A percentile compares a stretch with the other conserved stretches of the same genome.
phyloP scores from a whole-genome alignment of 2,113 vertebrate genomes.

The Philantomba maxwellii region DNA sequence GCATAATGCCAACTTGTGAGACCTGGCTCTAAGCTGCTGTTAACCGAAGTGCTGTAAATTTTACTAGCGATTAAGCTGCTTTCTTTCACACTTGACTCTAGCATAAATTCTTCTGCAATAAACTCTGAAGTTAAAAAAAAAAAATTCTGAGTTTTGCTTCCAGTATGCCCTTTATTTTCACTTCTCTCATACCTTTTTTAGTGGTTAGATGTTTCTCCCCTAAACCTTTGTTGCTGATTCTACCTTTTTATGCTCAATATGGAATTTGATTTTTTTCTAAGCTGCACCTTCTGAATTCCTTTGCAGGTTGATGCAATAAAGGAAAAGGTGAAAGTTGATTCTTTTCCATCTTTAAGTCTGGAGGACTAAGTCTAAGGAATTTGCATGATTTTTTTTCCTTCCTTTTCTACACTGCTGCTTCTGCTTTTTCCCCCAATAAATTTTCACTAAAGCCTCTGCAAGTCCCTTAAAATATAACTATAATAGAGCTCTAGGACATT shows the following conservation, averaged over 20 bases:
- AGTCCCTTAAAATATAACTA: slow-evolving; percentile 85
- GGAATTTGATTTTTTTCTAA: slow-evolving; percentile 87
- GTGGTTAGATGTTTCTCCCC: slow-evolving; percentile 78
- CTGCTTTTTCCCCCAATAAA: slow-evolving; percentile 88
- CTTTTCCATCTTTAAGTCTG: slow-evolving; percentile 97
- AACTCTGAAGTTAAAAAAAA: slow-evolving; percentile 48
- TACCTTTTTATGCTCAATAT: slow-evolving; percentile 85
- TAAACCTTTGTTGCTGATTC: slow-evolving; percentile 86
- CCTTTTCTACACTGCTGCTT: slow-evolving; percentile 88
- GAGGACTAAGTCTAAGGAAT: slow-evolving; percentile 93
- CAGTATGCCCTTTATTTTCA: slow-evolving; percentile 77
- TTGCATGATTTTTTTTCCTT: slow-evolving; percentile 91
- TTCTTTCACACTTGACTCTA: slow-evolving; percentile 68
- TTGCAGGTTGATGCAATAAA: slow-evolving; percentile 98
- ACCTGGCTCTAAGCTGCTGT: slow-evolving; percentile 64
- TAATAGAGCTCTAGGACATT: slow-evolving; percentile 82
- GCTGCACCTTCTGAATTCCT: slow-evolving; percentile 99
- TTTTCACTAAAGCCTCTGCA: slow-evolving; percentile 88
- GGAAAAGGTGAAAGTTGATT: slow-evolving; percentile 98
- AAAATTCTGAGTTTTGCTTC: slow-evolving; percentile 72
- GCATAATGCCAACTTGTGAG: slow-evolving; percentile 51
- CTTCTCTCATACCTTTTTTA: slow-evolving; percentile 76
- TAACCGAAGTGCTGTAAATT: slow-evolving; percentile 61
- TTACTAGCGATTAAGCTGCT: slow-evolving; percentile 66
- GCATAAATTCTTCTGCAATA: slow-evolving; percentile 68